Conservation (phyloP, 2,888 invertebrate species). For the Timema podura region DNA sequence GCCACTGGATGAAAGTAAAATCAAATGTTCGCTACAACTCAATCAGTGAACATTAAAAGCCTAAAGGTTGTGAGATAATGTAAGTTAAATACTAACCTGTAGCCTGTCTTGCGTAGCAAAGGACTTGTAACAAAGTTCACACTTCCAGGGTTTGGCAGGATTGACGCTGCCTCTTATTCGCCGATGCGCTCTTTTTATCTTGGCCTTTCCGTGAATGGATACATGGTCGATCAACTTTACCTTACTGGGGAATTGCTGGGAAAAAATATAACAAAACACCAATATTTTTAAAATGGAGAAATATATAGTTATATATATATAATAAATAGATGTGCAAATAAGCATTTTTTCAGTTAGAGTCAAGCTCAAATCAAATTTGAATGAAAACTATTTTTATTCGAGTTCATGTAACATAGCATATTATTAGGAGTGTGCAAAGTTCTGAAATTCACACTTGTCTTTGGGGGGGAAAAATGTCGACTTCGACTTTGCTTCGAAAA, state of each 20-base stretch:
- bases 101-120: conserved; percentile 60
- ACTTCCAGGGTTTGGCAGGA: conserved; percentile 52
- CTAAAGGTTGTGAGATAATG: too few species aligned
- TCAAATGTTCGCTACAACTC: too few species aligned
- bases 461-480: too few species aligned
- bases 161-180: conserved; percentile 36
- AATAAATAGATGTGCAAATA: not conserved
- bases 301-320: not conserved
- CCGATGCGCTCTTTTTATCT: conserved; percentile 7
- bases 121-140: conserved; percentile 60
- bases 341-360: not conserved
- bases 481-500: too few species aligned
- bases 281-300: not conserved
- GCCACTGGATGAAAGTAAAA: too few species aligned
- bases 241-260: conserved; percentile 41
- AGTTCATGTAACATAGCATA: too few species aligned
- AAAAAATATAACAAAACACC: conserved; percentile 8
- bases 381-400: too few species aligned
- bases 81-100: conserved; percentile 40
- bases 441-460: too few species aligned
- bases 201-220: conserved; percentile 44
- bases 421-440: too few species aligned
- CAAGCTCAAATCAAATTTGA: too few species aligned
- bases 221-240: conserved; percentile 49
- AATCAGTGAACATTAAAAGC: too few species aligned